Percentiles rank a stretch among this genome's conserved stretches.
These are phyloP conservation scores for Forbesichthys agassizii DNA, from an alignment of 2,113 vertebrate species.

Conservation along the genomic window DNA sequence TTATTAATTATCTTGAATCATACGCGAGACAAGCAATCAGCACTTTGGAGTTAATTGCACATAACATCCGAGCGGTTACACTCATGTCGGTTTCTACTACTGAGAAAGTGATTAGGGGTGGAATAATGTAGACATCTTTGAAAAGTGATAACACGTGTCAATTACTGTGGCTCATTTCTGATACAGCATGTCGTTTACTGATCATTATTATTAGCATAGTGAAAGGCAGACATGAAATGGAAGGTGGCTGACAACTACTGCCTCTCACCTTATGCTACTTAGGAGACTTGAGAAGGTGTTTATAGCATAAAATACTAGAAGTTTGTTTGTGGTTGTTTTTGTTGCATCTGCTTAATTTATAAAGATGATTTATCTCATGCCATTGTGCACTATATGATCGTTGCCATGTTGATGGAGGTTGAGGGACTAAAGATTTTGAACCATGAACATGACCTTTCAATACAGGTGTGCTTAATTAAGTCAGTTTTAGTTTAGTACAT, in stretches of 20 bases:
- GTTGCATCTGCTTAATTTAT: no score
- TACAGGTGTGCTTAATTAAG: no score
- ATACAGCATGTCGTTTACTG: not conserved
- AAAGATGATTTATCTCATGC: no score
- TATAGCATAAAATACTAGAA: no score
- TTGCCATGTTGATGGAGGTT: no score
- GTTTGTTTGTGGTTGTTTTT: no score
- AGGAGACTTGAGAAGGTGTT: no score
- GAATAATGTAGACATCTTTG: not conserved
- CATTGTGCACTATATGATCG: no score
- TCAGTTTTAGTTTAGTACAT: no score
- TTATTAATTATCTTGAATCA: slow-evolving; percentile 28
- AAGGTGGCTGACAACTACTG: not conserved
- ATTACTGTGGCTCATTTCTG: not conserved
- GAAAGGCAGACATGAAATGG: not conserved
- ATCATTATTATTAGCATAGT: not conserved
- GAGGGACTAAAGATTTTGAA: no score
- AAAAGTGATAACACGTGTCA: not conserved
- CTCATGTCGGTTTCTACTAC: not conserved
- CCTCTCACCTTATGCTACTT: no score
- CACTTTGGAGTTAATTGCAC: slow-evolving; percentile 26
- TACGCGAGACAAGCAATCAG: slow-evolving; percentile 19
- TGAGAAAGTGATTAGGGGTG: not conserved
- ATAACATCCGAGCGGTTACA: slow-evolving; percentile 17
- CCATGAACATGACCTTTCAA: no score